Base-by-base conservation (phyloP, 2,888 invertebrate genomes). In the Harmothoe impar region DNA sequence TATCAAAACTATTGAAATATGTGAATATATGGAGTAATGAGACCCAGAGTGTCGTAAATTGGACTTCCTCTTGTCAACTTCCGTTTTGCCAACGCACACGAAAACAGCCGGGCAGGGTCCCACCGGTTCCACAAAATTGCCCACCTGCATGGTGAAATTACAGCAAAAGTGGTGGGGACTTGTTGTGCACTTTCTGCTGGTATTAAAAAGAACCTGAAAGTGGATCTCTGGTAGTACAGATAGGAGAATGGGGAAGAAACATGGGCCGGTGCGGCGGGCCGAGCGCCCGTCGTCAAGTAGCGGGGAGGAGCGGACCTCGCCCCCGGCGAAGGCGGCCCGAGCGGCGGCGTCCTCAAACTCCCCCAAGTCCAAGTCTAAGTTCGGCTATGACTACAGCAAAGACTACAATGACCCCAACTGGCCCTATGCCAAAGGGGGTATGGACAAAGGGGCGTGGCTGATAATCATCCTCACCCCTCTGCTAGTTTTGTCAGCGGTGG, bases 201-300 rank as follows among this genome's bases (percentile, higher is more conserved):
- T 62, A 62, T 7, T 3, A 15, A 3, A 3, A 62, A 20, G 1
- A 62, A 62, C 20, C 12, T 7, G 1, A 62, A 62, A 62, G 7
- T n/a, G 20, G 20, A 25, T 72, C 72, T 23, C 15, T 25, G 17
- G 25, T 3, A n/a, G 10, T 62, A 3, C 62, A 20, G 3, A 3
- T n/a, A 62, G 3, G 23, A 62, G 1, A 29, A 90, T 90, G 90
- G 89, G 89, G 51, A 81, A 54, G 33, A 90, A 90, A 52, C 90
- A 90, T 10, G 86, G 52, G 20, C 35, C 7, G 93, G 94, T 20
- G 92, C 93, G 51, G 93, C 93, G 93, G 91, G 23, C 43, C 20
- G 94, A 10, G 92, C 94, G 90, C 91, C 93, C 20, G 91, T 93
- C 29, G 93, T 62, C 62, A n/a, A 15, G 23, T 3, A 93, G 88